Evolutionary conservation across 2,888 invertebrate species (phyloP), one percentile per base, ranked within the genome.

Genomic region (Meteorus cinctellus): DNA sequence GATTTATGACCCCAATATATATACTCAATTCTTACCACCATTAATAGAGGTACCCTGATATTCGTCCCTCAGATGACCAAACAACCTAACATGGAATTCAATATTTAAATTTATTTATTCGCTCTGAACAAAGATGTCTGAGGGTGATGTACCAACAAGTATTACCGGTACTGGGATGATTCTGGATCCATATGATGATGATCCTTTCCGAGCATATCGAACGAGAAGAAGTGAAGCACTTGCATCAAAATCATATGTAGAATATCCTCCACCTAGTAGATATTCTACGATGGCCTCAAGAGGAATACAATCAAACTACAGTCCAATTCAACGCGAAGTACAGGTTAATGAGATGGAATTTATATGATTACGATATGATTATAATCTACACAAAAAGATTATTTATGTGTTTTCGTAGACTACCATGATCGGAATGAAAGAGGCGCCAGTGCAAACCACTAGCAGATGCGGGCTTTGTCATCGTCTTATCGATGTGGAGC

Each of bases 381-480:
- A 36, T 1, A n/a, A 62, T 59, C 41, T 3, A 65, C 12, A 36
- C 65, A 5, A 66, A 29, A 67, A 34, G 72, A 55, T 63, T 65
- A 59, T 24, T 70, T 34, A 27, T 45, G 34, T 24, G 60, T 14
- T 45, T 48, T 70, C 68, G n/a, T 59, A 86, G 87, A 87, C 86
- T 0, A 67, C 71, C 10, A 82, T 36, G 34, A 71, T 73, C 14
- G 81, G 84, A 36, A 31, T 80, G 36, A 83, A 74, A 66, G 87
- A 87, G 72, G 79, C 70, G 2, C 78, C 81, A 1, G 78, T 84
- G 8, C 87, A 87, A 76, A 87, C 86, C 4, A 62, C 77, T 45
- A 84, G 82, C 55, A 82, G 78, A 78, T 84, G 85, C 77, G 85
- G 86, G 4, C 73, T 82, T 0, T 86, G 86, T 36, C 76, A 83